A percentile compares a stretch with the other conserved stretches of the same genome.
Evolutionary conservation across 1,140 invertebrate genomes (phyloP).

Genomic region (Chrysopa pallens): DNA sequence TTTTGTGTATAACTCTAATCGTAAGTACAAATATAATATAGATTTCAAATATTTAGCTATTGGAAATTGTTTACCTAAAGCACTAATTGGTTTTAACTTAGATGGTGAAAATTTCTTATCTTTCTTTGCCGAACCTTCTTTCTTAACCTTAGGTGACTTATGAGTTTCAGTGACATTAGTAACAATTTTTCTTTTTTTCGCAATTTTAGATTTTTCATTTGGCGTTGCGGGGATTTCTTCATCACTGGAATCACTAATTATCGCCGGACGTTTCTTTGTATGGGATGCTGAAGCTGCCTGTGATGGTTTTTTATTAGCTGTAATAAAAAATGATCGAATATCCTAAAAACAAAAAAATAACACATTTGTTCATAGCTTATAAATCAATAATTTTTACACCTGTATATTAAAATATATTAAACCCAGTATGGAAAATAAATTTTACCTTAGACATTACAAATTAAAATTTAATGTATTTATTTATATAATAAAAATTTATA

Average conservation of each 20-base stretch:
- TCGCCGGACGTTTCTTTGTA: conserved; percentile 4
- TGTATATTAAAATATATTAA: too few relatives aligned
- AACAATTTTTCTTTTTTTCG: conserved; percentile 11
- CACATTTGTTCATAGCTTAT: too few relatives aligned
- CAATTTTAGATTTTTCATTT: conserved; percentile 2
- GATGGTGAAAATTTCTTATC: conserved; percentile 6
- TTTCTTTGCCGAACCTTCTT: conserved; percentile 4
- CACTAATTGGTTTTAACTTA: conserved; percentile 13
- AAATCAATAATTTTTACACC: not conserved
- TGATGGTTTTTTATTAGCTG: conserved; percentile 14
- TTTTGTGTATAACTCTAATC: too few relatives aligned
- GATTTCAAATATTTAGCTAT: too few relatives aligned
- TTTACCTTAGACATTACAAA: too few relatives aligned
- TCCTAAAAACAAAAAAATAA: conserved; percentile 25
- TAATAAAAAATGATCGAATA: conserved; percentile 27
- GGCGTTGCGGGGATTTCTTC: conserved; percentile 15
- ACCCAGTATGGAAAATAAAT: too few relatives aligned
- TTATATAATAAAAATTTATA: too few relatives aligned
- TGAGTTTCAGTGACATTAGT: conserved; percentile 1
- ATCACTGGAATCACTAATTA: conserved; percentile 14
- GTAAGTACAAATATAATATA: too few relatives aligned
- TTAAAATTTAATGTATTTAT: too few relatives aligned
- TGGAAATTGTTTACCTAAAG: conserved; percentile 2
- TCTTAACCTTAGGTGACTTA: conserved; percentile 22
- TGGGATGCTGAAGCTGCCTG: conserved; percentile 2